phyloP scores from a whole-genome alignment of 2,113 vertebrate genomes.

The Apistogramma diplotaenia region DNA sequence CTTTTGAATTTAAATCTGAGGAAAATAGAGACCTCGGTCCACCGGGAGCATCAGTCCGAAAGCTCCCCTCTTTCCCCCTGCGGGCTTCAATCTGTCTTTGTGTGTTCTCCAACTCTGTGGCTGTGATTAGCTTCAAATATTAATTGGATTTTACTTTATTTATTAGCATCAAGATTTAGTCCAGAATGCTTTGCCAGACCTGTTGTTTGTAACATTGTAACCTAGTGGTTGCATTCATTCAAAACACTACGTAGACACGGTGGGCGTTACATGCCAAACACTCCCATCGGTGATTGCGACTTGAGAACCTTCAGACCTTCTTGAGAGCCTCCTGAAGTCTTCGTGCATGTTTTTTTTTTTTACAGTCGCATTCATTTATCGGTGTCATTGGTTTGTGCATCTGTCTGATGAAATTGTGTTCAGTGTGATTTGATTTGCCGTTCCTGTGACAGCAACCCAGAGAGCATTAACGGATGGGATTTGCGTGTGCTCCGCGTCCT shows the following conservation, averaged over 20 bases:
- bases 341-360: neutral
- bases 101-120: constrained; percentile 68
- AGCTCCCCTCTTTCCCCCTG: constrained; percentile 46
- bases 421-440: constrained; percentile 46
- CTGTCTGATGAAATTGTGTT: constrained; percentile 53
- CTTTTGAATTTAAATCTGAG: constrained; percentile 68
- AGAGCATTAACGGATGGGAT: constrained; percentile 48
- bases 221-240: constrained; percentile 15
- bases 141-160: constrained; percentile 76
- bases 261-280: constrained; percentile 27
- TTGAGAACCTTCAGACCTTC: constrained; percentile 26
- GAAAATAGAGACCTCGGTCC: constrained; percentile 59
- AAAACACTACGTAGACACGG: constrained; percentile 20
- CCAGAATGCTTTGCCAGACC: constrained; percentile 36
- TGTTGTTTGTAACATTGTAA: constrained; percentile 37
- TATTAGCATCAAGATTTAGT: constrained; percentile 65
- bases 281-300: constrained; percentile 48
- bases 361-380: constrained; percentile 36
- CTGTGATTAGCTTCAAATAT: constrained; percentile 75
- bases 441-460: constrained; percentile 28
- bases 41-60: constrained; percentile 58
- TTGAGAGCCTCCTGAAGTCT: constrained; percentile 20
- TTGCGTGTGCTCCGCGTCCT: constrained; percentile 47
- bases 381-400: constrained; percentile 47
- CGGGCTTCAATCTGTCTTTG: constrained; percentile 75